A percentile compares a stretch with the other conserved stretches of the same genome.
Evolutionary conservation across 2,113 vertebrate genomes (phyloP).

Genomic region (Lagopus muta): DNA sequence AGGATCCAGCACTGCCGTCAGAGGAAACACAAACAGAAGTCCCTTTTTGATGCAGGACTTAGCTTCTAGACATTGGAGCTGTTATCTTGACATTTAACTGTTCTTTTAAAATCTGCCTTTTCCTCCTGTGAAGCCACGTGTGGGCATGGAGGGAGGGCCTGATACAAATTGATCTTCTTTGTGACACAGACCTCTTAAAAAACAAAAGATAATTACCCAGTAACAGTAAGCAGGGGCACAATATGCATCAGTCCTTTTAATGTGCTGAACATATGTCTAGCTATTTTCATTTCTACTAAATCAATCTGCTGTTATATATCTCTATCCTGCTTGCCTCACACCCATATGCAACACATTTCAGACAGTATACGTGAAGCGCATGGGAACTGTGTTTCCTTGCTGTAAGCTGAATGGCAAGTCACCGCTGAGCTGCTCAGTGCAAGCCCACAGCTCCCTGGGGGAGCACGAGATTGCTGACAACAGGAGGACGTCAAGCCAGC

Average conservation of each 20-base stretch:
- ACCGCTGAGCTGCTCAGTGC: background rate
- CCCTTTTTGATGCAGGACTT: background rate
- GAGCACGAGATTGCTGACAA: background rate
- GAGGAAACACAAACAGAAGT: background rate
- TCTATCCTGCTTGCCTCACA: background rate
- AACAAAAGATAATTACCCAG: background rate
- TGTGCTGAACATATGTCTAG: conserved; percentile 39
- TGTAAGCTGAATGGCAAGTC: background rate
- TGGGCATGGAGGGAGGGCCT: background rate
- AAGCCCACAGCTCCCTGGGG: background rate
- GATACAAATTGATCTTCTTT: background rate
- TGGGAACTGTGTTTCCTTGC: background rate
- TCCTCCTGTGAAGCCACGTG: rapidly evolving
- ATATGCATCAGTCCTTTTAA: conserved; percentile 3
- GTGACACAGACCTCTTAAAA: background rate
- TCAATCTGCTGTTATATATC: background rate
- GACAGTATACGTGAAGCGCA: background rate
- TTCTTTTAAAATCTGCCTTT: background rate
- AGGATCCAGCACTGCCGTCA: background rate
- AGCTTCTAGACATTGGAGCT: background rate
- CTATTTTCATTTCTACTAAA: conserved; percentile 31
- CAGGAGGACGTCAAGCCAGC: background rate
- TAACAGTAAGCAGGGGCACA: background rate
- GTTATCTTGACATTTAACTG: background rate
- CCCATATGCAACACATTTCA: conserved; percentile 5